phyloP scores from a whole-genome alignment of 2,888 invertebrate genomes.

The Gandaritis pyraliata region DNA sequence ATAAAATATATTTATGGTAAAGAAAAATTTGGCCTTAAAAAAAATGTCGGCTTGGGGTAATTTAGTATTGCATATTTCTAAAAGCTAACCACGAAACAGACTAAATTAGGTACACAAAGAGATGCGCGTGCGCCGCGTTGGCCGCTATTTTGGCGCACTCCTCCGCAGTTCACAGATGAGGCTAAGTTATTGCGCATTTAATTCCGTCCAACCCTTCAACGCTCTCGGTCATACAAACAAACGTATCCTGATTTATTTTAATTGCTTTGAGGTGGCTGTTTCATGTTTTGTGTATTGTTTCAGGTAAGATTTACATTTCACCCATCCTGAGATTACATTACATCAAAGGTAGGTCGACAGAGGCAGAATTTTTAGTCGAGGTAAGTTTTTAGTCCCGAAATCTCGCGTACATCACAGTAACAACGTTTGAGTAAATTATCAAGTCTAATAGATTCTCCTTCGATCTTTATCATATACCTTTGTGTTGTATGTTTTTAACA shows the following conservation, averaged over 20 bases:
- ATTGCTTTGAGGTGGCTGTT: conserved; percentile 50
- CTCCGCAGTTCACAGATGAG: conserved; percentile 25
- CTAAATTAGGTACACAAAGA: conserved; percentile 38
- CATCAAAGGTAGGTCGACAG: conserved; percentile 9
- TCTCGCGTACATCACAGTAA: no score
- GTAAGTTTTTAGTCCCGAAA: conserved; percentile 11
- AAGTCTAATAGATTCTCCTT: conserved; percentile 24
- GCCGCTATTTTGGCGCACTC: conserved; percentile 64
- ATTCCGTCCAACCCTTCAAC: conserved; percentile 24
- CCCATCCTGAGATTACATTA: neutral
- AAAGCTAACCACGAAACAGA: no score
- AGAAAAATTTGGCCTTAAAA: no score
- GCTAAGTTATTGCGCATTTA: conserved; percentile 27
- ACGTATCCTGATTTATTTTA: conserved; percentile 41
- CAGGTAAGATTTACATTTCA: conserved; percentile 57
- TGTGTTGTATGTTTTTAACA: conserved; percentile 13
- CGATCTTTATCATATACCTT: conserved; percentile 24
- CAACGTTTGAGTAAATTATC: conserved; percentile 22
- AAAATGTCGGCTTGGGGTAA: no score
- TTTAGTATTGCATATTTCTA: no score
- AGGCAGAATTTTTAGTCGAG: conserved; percentile 9
- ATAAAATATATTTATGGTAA: no score
- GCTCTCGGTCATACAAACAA: conserved; percentile 26
- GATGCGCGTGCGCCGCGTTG: conserved; percentile 55
- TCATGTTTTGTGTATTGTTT: conserved; percentile 54